Percentiles rank a stretch among this genome's conserved stretches.
Evolutionary conservation across 92 coral and sea anemone genomes (phyloP).

Genomic region (Siderastrea siderea): DNA sequence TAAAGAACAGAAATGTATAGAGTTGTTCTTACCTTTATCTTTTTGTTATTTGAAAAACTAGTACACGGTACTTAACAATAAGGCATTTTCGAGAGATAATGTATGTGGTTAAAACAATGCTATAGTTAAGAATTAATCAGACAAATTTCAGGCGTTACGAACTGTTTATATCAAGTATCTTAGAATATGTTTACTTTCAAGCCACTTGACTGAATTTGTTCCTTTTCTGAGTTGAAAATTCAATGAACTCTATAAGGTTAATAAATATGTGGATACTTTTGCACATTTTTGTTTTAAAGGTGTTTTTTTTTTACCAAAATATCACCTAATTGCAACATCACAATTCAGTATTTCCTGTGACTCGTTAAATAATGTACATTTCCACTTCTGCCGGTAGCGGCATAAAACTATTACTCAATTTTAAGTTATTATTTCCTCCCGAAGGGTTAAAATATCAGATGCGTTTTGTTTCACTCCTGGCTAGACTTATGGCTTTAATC

Average conservation of each 20-base stretch:
- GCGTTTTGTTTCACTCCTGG: neutral
- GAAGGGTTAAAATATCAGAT: neutral
- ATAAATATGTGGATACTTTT: neutral
- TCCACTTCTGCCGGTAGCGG: neutral
- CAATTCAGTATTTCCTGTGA: neutral
- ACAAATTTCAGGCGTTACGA: neutral
- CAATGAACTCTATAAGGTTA: neutral
- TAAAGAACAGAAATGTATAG: neutral
- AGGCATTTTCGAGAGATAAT: neutral
- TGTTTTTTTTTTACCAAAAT: neutral
- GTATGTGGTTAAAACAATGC: conserved; percentile 2
- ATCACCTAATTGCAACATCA: neutral
- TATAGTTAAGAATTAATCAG: conserved; percentile 5
- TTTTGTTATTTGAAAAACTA: too few relatives aligned
- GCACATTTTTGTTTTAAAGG: neutral
- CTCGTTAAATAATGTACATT: neutral
- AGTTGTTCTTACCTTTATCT: too few relatives aligned
- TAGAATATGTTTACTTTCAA: neutral
- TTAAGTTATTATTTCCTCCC: too few relatives aligned
- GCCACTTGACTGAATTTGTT: neutral
- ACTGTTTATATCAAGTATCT: neutral
- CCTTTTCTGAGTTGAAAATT: neutral
- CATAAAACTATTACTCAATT: too few relatives aligned
- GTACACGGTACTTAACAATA: too few relatives aligned
- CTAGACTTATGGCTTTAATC: neutral